A percentile compares a stretch with the other conserved stretches of the same genome.
Evolutionary conservation across 2,888 invertebrate species (phyloP).

Genomic region (Thymelicus acteon): DNA sequence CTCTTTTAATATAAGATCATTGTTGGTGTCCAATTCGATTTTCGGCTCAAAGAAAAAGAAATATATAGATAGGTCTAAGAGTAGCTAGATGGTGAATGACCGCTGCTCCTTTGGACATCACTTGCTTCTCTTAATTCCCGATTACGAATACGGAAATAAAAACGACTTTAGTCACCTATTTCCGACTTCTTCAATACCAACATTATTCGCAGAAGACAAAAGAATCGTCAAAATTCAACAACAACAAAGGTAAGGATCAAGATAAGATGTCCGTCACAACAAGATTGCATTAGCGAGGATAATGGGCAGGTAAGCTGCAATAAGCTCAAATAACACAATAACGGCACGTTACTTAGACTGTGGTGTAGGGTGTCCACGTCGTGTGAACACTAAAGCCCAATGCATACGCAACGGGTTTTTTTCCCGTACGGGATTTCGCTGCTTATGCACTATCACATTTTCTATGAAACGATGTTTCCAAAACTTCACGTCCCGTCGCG

Average conservation of each 20-base stretch:
- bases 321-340: constrained; percentile 55
- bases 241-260: constrained; percentile 40
- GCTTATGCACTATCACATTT: no score
- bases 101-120: no score
- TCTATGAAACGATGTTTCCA: no score
- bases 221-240: constrained; percentile 23
- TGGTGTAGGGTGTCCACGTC: constrained; percentile 37
- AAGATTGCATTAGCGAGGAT: constrained; percentile 47
- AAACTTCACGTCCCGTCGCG: no score
- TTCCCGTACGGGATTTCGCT: no score
- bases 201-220: constrained; percentile 17
- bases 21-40: no score
- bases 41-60: no score
- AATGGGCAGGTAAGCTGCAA: constrained; percentile 49
- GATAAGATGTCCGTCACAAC: constrained; percentile 45
- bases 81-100: no score
- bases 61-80: no score
- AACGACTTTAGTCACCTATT: constrained; percentile 20
- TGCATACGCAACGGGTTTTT: no score
- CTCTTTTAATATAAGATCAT: no score
- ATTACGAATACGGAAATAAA: constrained; percentile 35
- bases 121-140: background rate
- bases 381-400: background rate
- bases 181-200: constrained; percentile 12
- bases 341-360: constrained; percentile 60